A percentile compares a stretch with the other conserved stretches of the same genome.
phyloP scores from a whole-genome alignment of 2,113 vertebrate species.

The Festucalex cinctus region DNA sequence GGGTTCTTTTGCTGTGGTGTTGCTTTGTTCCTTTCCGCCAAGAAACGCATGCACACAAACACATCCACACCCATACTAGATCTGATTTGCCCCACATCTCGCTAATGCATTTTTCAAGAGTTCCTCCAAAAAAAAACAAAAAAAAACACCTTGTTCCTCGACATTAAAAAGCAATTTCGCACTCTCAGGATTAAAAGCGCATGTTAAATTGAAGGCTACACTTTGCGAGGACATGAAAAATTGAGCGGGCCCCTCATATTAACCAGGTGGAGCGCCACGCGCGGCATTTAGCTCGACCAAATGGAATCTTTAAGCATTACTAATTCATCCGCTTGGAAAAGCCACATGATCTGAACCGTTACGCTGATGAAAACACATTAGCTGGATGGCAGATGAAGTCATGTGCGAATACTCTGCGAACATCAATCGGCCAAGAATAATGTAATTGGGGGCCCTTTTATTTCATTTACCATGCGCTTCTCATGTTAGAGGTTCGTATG shows the following conservation, averaged over 20 bases:
- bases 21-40: conserved; percentile 59
- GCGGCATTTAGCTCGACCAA: conserved; percentile 67
- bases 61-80: conserved; percentile 11
- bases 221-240: conserved; percentile 94
- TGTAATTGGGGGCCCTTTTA: conserved; percentile 18
- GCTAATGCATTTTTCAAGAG: conserved; percentile 85
- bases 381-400: conserved; percentile 14
- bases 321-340: conserved; percentile 66
- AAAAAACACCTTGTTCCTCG: conserved; percentile 87
- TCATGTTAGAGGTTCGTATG: neutral
- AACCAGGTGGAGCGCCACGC: conserved; percentile 67
- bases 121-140: conserved; percentile 84
- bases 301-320: conserved; percentile 74
- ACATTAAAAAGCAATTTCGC: conserved; percentile 97
- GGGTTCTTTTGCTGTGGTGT: conserved; percentile 49
- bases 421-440: conserved; percentile 1
- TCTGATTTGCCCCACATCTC: conserved; percentile 54
- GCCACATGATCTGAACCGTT: conserved; percentile 26
- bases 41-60: conserved; percentile 14
- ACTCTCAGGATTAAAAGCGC: conserved; percentile 95
- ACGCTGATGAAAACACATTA: conserved; percentile 34
- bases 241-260: conserved; percentile 89
- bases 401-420: conserved; percentile 16
- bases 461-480: conserved; percentile 15
- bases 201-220: conserved; percentile 98